Base-by-base conservation (phyloP, 2,797 vertebrate genomes). In the Lacerta bilineata region DNA sequence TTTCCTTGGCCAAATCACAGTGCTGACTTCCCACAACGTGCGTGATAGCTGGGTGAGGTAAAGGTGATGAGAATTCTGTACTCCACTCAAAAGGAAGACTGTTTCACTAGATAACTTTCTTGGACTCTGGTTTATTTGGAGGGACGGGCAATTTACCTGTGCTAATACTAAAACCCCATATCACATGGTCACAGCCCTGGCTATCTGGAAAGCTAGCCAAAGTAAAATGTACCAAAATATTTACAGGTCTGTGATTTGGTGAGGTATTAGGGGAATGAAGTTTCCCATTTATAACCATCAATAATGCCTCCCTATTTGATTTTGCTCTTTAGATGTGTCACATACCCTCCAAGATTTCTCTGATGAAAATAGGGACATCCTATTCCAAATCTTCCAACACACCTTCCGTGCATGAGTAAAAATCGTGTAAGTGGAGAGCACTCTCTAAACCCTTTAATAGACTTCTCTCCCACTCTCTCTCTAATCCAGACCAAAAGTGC, bases 1-100 rank as follows among this genome's bases (percentile, higher is more conserved):
- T 91, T 88, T 3, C 0, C 2, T 13, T 36, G 25, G 4, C 59
- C n/a, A 11, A 88, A 50, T 87, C 75, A 0, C 8, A 68, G 1
- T 0, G 59, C 78, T 81, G 55, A 66, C 59, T 89, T 89, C 88
- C 88, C 69, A 23, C 71, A 89, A 25, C 5, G 82, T 89, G 78
- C 82, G 3, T 39, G 79, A 89, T 85, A 55, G 78, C 88, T 0
- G 17, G 0, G 0, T n/a, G 43, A 74, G 85, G 85, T 8, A 84
- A 78, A 33, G 4, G 55, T 59, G 79, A 50, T 0, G 2, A 78
- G 80, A 77, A 66, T 18, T 0, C 27, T 50, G n/a, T 2, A 0
- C 41, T 75, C 2, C 13, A 68, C 83, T 3, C 1, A 59, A 72
- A 50, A 20, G 77, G 29, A 46, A 5, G 10, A 64, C 88, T 80